Evolutionary conservation across 2,113 vertebrate genomes (phyloP).

Genomic region (Turdus rufiventris): DNA sequence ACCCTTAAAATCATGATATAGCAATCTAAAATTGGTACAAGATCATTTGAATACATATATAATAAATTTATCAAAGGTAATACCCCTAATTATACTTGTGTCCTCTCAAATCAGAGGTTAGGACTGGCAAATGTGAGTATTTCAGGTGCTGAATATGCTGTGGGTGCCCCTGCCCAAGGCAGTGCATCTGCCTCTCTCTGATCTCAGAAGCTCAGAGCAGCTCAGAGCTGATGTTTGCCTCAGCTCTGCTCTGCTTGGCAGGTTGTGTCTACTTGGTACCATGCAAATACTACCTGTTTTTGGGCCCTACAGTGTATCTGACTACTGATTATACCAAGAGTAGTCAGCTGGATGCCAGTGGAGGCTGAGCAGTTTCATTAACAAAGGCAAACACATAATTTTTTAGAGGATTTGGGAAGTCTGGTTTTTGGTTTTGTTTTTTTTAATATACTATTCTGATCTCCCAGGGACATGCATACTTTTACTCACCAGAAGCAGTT

Average conservation of each 20-base stretch:
- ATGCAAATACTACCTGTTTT: background rate
- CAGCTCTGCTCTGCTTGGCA: background rate
- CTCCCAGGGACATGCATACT: background rate
- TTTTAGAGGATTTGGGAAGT: background rate
- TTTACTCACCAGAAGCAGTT: background rate
- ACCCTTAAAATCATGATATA: background rate
- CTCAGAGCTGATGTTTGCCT: background rate
- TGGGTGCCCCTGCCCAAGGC: background rate
- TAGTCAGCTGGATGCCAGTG: background rate
- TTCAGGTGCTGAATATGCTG: background rate
- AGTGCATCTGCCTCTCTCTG: background rate
- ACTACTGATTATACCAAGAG: background rate
- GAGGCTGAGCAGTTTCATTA: background rate
- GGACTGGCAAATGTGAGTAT: background rate
- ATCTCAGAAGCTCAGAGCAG: background rate
- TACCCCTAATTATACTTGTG: background rate
- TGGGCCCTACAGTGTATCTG: rapidly evolving
- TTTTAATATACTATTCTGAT: background rate
- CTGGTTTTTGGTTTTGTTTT: too few relatives aligned
- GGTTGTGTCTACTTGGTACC: background rate
- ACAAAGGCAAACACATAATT: background rate
- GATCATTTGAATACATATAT: background rate
- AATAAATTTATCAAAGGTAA: background rate
- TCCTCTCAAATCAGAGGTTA: background rate
- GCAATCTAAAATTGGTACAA: background rate